These are phyloP conservation scores for Pygmarrhopalites habei DNA, from an alignment of 1,140 invertebrate species.

Conservation along the genomic window DNA sequence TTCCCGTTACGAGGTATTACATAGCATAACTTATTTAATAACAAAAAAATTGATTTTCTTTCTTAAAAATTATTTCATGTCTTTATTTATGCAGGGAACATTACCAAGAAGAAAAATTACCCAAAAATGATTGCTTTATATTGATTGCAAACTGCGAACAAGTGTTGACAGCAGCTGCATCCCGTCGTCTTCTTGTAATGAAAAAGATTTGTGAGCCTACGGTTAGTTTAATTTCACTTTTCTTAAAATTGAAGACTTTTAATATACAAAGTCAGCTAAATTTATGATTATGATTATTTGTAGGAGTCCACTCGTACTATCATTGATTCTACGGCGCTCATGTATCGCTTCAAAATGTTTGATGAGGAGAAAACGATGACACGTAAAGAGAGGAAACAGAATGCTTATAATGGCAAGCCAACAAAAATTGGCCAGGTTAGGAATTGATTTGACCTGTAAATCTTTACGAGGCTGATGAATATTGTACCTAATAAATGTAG, in stretches of 20 bases:
- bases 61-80: conserved; percentile 19
- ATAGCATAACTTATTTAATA: too few relatives aligned
- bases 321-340: conserved; percentile 25
- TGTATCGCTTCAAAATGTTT: conserved; percentile 35
- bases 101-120: conserved; percentile 66
- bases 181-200: conserved; percentile 75
- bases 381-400: conserved; percentile 25
- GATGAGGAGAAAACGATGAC: conserved; percentile 6
- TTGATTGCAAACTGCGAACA: conserved; percentile 81
- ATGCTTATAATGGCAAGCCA: neutral
- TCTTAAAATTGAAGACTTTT: neutral
- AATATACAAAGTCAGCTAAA: neutral
- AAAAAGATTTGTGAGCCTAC: conserved; percentile 62
- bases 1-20: conserved; percentile 78
- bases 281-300: conserved; percentile 4
- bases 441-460: too few relatives aligned
- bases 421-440: too few relatives aligned
- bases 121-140: conserved; percentile 67
- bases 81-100: conserved; percentile 54
- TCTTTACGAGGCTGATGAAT: too few relatives aligned
- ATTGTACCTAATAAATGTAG: too few relatives aligned
- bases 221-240: conserved; percentile 20
- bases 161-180: conserved; percentile 64
- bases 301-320: conserved; percentile 17
- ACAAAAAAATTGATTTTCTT: too few relatives aligned